Conservation (phyloP, 2,113 vertebrate genomes). For the Aix galericulata region DNA sequence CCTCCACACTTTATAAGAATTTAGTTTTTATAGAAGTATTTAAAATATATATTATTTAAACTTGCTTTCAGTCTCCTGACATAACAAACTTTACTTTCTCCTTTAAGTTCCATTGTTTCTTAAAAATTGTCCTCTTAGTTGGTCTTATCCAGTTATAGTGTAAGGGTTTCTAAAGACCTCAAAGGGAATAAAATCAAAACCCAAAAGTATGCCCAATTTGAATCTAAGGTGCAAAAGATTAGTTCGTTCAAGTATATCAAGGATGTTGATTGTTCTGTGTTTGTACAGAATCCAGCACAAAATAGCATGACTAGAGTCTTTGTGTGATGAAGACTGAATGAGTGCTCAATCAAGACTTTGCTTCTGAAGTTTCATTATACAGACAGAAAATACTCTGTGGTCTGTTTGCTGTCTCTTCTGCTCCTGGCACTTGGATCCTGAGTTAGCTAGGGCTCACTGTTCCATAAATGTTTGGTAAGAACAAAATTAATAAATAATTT, state of each 20-base stretch:
- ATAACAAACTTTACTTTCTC: conserved; percentile 31
- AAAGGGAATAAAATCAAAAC: conserved; percentile 6
- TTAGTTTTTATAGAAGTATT: conserved; percentile 53
- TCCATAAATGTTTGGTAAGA: neutral
- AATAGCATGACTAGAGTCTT: conserved; percentile 38
- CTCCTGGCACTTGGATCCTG: neutral
- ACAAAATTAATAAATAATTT: conserved; percentile 23
- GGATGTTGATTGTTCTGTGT: conserved; percentile 22
- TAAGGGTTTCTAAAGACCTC: conserved; percentile 29
- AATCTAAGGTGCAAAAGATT: conserved; percentile 53
- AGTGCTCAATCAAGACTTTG: conserved; percentile 64
- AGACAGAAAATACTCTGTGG: conserved; percentile 11
- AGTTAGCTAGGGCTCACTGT: neutral
- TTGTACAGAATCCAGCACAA: conserved; percentile 25
- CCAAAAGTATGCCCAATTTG: conserved; percentile 1
- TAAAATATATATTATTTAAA: conserved; percentile 50
- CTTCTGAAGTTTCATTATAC: conserved; percentile 54
- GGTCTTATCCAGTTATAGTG: conserved; percentile 59
- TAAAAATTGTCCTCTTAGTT: conserved; percentile 38
- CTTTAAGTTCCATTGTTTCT: conserved; percentile 53
- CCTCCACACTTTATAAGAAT: neutral
- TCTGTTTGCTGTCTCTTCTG: neutral
- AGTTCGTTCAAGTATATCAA: conserved; percentile 30
- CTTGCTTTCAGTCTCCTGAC: conserved; percentile 41
- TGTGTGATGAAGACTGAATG: conserved; percentile 33